phyloP scores from a whole-genome alignment of 2,113 vertebrate species.

The Cisticola juncidis region DNA sequence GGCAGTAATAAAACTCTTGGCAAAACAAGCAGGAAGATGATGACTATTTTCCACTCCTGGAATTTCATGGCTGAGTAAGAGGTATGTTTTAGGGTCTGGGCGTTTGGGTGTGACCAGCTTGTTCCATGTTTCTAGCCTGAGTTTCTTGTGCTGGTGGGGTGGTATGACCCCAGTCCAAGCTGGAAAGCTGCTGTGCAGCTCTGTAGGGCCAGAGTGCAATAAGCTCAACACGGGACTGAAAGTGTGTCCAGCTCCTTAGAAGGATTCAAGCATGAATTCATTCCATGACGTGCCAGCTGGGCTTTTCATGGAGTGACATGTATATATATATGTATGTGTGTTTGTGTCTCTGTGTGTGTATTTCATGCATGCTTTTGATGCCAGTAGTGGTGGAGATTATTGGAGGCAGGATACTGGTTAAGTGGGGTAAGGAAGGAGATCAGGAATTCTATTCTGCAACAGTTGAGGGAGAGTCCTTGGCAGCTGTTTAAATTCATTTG shows the following conservation, averaged over 20 bases:
- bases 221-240: rapidly evolving
- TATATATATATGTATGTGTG: neutral
- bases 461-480: neutral
- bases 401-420: neutral
- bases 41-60: neutral
- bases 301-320: neutral
- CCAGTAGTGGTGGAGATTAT: neutral
- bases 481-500: neutral
- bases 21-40: neutral
- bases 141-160: rapidly evolving
- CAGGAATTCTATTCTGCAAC: neutral
- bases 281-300: neutral
- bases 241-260: neutral
- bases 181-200: neutral
- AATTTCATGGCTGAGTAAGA: neutral
- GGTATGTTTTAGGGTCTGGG: neutral
- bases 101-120: neutral
- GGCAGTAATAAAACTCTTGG: neutral
- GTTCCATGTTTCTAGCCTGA: neutral
- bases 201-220: neutral
- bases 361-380: neutral
- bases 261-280: neutral
- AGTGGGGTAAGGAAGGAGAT: neutral
- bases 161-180: neutral
- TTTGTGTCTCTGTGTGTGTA: neutral